Conservation (phyloP, 2,113 vertebrate species). For the Empidonax alnorum region DNA sequence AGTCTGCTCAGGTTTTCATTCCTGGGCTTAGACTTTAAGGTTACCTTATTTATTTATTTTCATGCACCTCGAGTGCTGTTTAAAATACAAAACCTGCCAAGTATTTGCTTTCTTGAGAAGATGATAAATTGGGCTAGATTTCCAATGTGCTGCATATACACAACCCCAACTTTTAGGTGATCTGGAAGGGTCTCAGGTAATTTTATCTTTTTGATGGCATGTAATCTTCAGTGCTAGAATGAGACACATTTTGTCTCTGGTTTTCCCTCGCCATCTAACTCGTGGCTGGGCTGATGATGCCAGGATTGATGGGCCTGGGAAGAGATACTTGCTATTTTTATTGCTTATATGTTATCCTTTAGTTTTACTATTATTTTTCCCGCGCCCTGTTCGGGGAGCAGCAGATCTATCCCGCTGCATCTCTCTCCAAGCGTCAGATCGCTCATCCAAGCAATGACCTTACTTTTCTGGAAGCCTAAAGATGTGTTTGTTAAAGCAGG, state of each 20-base stretch:
- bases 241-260: slow-evolving; percentile 56
- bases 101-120: slow-evolving; percentile 29
- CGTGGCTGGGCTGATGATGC: slow-evolving; percentile 21
- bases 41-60: slow-evolving; percentile 62
- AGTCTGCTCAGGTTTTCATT: slow-evolving; percentile 42
- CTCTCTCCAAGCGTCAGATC: slow-evolving; percentile 47
- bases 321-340: slow-evolving; percentile 54
- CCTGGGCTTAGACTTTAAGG: slow-evolving; percentile 39
- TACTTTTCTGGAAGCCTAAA: slow-evolving; percentile 31
- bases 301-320: slow-evolving; percentile 48
- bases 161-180: slow-evolving; percentile 34
- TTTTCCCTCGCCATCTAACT: slow-evolving; percentile 42
- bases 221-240: slow-evolving; percentile 61
- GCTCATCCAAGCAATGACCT: slow-evolving; percentile 54
- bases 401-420: slow-evolving; percentile 34
- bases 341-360: slow-evolving; percentile 60
- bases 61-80: slow-evolving; percentile 3
- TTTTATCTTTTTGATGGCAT: slow-evolving; percentile 60
- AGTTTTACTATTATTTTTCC: slow-evolving; percentile 62
- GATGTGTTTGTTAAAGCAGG: slow-evolving; percentile 49
- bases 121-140: slow-evolving; percentile 49
- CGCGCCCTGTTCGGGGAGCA: slow-evolving; percentile 8
- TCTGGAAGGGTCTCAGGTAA: slow-evolving; percentile 41
- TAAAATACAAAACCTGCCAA: slow-evolving; percentile 53
- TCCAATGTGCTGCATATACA: slow-evolving; percentile 36